Percentiles rank a stretch among this genome's conserved stretches.
These are phyloP conservation scores for Aricia artaxerxes DNA, from an alignment of 2,888 invertebrate species.

Conservation along the genomic window DNA sequence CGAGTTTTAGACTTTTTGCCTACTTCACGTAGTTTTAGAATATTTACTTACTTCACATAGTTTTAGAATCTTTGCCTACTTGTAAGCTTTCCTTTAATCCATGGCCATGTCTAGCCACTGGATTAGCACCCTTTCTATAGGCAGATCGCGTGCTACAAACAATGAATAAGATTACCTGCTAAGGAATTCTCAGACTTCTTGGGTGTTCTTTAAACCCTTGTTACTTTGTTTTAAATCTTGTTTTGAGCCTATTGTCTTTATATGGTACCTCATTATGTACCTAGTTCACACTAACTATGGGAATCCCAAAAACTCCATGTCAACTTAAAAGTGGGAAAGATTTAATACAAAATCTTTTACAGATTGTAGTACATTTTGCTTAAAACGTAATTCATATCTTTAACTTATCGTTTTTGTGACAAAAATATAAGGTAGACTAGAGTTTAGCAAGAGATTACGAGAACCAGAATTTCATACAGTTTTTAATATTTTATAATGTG, in stretches of 20 bases:
- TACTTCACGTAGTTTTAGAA: no score
- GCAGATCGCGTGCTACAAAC: constrained; percentile 16
- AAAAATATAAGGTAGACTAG: no score
- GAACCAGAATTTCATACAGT: no score
- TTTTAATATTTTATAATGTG: no score
- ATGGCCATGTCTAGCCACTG: background rate
- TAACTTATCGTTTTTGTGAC: no score
- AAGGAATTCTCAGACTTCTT: background rate
- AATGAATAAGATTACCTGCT: background rate
- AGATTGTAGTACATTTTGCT: no score
- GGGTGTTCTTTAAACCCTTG: background rate
- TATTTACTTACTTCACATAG: no score
- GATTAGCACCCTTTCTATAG: background rate
- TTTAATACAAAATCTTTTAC: background rate
- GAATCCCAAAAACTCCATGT: background rate
- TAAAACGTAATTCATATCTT: no score
- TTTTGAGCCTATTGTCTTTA: background rate
- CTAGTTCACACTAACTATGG: background rate
- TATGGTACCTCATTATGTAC: background rate
- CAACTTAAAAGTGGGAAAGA: background rate
- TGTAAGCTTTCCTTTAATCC: background rate
- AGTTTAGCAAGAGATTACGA: no score
- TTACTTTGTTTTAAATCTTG: constrained; percentile 19
- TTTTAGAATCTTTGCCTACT: background rate
- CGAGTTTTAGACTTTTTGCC: background rate